Base-by-base conservation (phyloP, 1,140 invertebrate species). In the Pogonomyrmex californicus region DNA sequence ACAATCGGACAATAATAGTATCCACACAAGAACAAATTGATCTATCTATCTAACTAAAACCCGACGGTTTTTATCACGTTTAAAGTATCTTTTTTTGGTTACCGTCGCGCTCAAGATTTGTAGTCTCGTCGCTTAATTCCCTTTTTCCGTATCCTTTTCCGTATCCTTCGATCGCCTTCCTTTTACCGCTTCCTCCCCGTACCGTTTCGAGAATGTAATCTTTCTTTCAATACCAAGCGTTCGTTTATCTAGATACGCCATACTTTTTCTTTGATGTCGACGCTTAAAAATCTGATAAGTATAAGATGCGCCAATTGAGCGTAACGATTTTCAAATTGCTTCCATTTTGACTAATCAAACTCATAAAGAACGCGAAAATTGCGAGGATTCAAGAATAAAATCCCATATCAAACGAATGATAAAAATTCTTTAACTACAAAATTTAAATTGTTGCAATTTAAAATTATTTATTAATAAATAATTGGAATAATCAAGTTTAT, bases 71-170 rank as follows among this genome's bases (percentile, higher is more conserved):
- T 83, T 73, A 44, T 62, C 41, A 23, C 23, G 23, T 83, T 86
- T 77, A 63, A 73, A 62, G 23, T 71, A 51, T 33, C 60, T 62
- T 78, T 75, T 82, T 82, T 68, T 63, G 54, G 17, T 30, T 4
- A 81, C 38, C 62, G 49, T 30, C 36, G 47, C 33, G 36, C 38
- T 75, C 71, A 60, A 83, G 89, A 88, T 91, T 91, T 77, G 81
- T 82, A 76, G 71, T 41, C 17, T 41, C 87, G 44, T 70, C 73
- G 73, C 54, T 90, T 90, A 88, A 90, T 88, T 91, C 68, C 51
- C 60, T 79, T 90, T 91, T 89, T 86, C 47, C 75, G 65, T 77
- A 91, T 81, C 62, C 56, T 90, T 91, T 89, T 86, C 47, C 75
- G 65, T 77, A 91, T 81, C 62, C 56, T 86, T 85, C 33, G 49